phyloP scores from a whole-genome alignment of 2,888 invertebrate genomes.

The Tryphoninae sp. region DNA sequence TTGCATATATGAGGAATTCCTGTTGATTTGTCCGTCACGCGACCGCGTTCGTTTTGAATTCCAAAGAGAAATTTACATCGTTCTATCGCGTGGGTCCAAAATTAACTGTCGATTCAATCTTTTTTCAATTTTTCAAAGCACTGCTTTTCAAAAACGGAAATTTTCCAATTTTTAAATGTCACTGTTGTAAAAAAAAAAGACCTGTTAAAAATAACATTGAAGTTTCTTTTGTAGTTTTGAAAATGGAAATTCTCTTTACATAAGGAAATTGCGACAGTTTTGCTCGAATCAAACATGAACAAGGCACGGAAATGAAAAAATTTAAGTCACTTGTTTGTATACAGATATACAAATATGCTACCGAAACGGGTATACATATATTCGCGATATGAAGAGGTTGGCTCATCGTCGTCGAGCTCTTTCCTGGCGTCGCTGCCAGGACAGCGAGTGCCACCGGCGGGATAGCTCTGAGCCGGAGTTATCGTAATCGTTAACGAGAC shows the following conservation, averaged over 20 bases:
- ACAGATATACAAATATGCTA: slow-evolving; percentile 9
- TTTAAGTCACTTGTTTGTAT: neutral
- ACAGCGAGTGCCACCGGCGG: slow-evolving; percentile 62
- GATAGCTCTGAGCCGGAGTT: slow-evolving; percentile 70
- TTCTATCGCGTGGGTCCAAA: neutral
- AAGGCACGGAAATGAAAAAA: neutral
- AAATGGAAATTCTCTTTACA: neutral
- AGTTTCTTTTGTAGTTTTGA: neutral
- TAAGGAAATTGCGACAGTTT: neutral
- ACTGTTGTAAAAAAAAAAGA: neutral
- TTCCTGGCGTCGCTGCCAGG: slow-evolving; percentile 47
- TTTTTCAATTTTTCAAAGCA: neutral
- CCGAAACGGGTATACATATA: neutral
- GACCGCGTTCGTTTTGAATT: neutral
- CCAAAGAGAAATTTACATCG: neutral
- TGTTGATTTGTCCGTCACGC: neutral
- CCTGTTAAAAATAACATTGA: neutral
- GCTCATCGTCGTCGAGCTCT: slow-evolving; percentile 45
- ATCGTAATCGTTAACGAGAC: slow-evolving; percentile 78
- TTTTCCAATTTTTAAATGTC: neutral
- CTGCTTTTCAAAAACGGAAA: neutral
- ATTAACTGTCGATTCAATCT: neutral
- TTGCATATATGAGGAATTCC: neutral
- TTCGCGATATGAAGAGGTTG: slow-evolving; percentile 35
- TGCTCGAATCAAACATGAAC: neutral